Evolutionary conservation across 1,140 invertebrate genomes (phyloP), one percentile per base, ranked within the genome.

Genomic region (Achroia grisella): DNA sequence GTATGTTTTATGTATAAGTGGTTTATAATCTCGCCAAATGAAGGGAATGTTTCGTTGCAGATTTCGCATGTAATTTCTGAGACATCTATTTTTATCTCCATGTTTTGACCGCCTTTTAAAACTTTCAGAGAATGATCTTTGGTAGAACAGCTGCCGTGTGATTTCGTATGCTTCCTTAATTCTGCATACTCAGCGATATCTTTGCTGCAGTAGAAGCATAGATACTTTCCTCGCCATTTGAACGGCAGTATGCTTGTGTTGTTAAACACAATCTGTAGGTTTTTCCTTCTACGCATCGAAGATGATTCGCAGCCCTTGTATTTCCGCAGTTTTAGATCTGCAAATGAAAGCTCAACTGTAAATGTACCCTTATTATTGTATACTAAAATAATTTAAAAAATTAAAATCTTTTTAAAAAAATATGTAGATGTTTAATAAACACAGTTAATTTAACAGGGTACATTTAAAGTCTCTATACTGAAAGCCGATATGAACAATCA

Each of bases 31-130:
- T 73, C 70, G 11, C 72, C 61, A 0, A 76, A 53, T 1, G 32
- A 34, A 0, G 56, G 39, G 35, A 74, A 71, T 4, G 55, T 40
- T 48, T 75, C 73, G 0, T 57, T 61, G 39, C 80, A 84, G 29
- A 82, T 56, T 31, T 74, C 63, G 28, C 80, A 84, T 8, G 36
- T 40, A 8, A 84, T 56, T 27, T 71, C 54, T 0, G 80, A 81
- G 8, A 81, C 52, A 23, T 84, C 80, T 4, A 84, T 62, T 71
- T 84, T 84, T 5, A 84, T 78, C 40, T 81, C 80, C 72, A 84
- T 78, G 48, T 81, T 81, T 15, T 71, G 63, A 10, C 78, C 73
- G 8, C 79, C 80, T 48, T 79, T 78, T 1, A 84, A 33, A 0
- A 76, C 68, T 53, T 78, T 81, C 2, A 84, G 31, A 0, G 77